A percentile compares a stretch with the other conserved stretches of the same genome.
These are phyloP conservation scores for Pelusios castaneus DNA, from an alignment of 2,113 vertebrate species.

Conservation along the genomic window DNA sequence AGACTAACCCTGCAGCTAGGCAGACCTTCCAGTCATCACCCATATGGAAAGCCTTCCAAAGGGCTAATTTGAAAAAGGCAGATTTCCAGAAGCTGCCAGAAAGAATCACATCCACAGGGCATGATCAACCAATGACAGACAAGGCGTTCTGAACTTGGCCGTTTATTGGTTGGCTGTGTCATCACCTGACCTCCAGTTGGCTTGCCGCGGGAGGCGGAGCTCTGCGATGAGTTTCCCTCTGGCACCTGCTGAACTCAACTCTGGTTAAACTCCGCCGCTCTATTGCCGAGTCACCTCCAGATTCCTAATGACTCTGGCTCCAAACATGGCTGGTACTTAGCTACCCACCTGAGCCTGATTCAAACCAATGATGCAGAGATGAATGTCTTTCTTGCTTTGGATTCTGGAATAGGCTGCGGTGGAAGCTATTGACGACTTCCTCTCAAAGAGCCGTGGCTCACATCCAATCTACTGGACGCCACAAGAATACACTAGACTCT, in stretches of 20 bases:
- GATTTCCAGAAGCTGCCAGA: neutral
- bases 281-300: rapidly evolving
- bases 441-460: neutral
- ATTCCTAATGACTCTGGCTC: neutral
- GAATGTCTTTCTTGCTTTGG: neutral
- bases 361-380: rapidly evolving
- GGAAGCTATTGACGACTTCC: neutral
- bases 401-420: rapidly evolving
- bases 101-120: neutral
- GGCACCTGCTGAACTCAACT: neutral
- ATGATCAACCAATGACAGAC: neutral
- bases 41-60: neutral
- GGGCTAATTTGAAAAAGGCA: neutral
- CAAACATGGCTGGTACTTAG: rapidly evolving
- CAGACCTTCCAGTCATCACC: neutral
- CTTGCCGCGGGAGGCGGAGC: neutral
- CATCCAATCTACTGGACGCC: rapidly evolving
- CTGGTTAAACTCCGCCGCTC: neutral
- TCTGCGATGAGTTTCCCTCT: neutral
- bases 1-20: neutral
- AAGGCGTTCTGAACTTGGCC: neutral
- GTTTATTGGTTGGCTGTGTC: neutral
- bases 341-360: rapidly evolving
- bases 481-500: neutral
- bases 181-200: neutral